These are phyloP conservation scores for Julus scanicus DNA, from an alignment of 2,888 invertebrate species.

Conservation along the genomic window DNA sequence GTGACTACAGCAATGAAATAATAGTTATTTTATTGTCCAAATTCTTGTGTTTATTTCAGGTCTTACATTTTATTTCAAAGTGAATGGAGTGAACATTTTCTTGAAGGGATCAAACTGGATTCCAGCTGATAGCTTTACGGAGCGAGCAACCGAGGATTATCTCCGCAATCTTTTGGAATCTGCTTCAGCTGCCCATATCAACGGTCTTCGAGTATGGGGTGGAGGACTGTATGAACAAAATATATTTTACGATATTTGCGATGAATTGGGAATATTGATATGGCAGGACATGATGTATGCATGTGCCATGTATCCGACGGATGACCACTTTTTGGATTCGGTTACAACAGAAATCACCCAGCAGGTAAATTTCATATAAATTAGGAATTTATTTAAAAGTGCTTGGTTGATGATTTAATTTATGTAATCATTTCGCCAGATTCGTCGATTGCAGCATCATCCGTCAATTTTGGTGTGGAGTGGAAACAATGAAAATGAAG, in stretches of 20 bases:
- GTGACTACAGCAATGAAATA: not conserved
- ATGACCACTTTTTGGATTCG: slow-evolving; percentile 76
- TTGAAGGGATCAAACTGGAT: slow-evolving; percentile 97
- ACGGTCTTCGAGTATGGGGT: slow-evolving; percentile 97
- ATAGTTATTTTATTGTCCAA: not conserved
- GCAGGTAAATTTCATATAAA: slow-evolving; percentile 71
- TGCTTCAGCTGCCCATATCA: slow-evolving; percentile 84
- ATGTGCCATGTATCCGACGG: slow-evolving; percentile 91
- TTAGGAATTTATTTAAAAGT: not conserved
- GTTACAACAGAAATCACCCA: slow-evolving; percentile 82
- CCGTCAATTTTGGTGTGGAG: slow-evolving; percentile 90
- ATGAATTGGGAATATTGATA: slow-evolving; percentile 88
- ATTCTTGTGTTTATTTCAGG: slow-evolving; percentile 66
- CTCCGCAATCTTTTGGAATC: slow-evolving; percentile 76
- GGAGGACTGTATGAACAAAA: slow-evolving; percentile 96
- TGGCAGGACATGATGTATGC: slow-evolving; percentile 99
- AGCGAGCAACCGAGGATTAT: slow-evolving; percentile 72
- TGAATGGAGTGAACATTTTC: slow-evolving; percentile 89
- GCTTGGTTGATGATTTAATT: not conserved
- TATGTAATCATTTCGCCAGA: slow-evolving; percentile 60
- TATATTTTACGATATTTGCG: slow-evolving; percentile 86
- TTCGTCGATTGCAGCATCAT: slow-evolving; percentile 82
- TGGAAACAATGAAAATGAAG: slow-evolving; percentile 98
- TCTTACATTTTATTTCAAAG: slow-evolving; percentile 81
- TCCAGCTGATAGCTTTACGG: slow-evolving; percentile 86